Evolutionary conservation across 1,140 invertebrate genomes (phyloP), one percentile per base, ranked within the genome.

Genomic region (Brachionus rubens): DNA sequence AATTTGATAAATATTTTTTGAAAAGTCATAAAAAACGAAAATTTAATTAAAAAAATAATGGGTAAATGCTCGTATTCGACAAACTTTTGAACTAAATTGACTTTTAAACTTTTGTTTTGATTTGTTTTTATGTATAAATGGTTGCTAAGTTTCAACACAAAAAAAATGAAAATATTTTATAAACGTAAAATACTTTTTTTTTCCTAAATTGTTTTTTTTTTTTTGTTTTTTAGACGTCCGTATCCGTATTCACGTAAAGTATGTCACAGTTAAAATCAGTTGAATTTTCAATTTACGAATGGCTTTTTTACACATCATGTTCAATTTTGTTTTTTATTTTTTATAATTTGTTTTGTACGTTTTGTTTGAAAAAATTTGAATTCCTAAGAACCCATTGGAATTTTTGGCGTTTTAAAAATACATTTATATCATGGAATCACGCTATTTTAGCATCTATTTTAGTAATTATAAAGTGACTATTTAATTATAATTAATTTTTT

Each of bases 401-500:
- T 36, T 72, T 50, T 50, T 72, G 68, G 68, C 30, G 68, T 16
- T 72, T 72, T 50, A 72, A 72, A 36, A 72, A 72, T 33, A 72
- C 50, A 19, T 50, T 72, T 54, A 50, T 72, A 33, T 72, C 68
- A 30, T 72, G 68, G 68, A 72, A 19, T 16, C 68, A 72, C 30
- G 46, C 68, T 5, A 48, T 52, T 21, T n/a, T 72, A 19, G 68
- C 68, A 21, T 72, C 68, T 10, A 40, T 41, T 24, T 19, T 72
- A 48, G 28, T 48, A 24, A 12, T 30, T 33, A 24, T 50, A 0
- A 72, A 72, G 68, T 72, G 21, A 59, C 36, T 36, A 33, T 10
- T 21, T 59, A 36, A 19, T 33, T 59, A 6, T 9, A 5, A 9
- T 16, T 0, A 36, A 59, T 36, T 16, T 40, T 1, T 36, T 16